These are phyloP conservation scores for Coreoperca whiteheadi DNA, from an alignment of 2,113 vertebrate genomes.

Conservation along the genomic window DNA sequence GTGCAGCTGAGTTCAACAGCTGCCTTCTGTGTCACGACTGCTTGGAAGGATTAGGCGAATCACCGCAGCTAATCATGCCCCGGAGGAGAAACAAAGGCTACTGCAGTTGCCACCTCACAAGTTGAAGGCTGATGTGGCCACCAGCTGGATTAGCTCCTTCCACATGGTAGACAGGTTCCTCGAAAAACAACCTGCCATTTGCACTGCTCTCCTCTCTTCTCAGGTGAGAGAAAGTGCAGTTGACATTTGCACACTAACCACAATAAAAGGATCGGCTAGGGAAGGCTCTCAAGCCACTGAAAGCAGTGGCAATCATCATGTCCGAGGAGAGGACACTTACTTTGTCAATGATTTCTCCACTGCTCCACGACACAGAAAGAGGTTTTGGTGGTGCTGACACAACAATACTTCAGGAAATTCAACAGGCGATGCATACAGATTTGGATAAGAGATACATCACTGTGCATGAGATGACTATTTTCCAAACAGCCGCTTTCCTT, in stretches of 20 bases:
- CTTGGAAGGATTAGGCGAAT: conserved; percentile 24
- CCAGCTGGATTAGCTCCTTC: background rate
- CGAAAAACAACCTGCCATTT: conserved; percentile 8
- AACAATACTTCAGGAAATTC: background rate
- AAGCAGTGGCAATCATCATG: conserved; percentile 11
- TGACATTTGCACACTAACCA: conserved; percentile 31
- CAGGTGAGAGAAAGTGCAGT: conserved; percentile 12
- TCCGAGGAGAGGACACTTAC: background rate
- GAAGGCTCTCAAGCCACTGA: background rate
- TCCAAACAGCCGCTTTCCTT: too few relatives aligned
- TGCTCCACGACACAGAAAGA: background rate
- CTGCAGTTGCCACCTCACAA: background rate
- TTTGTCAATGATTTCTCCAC: background rate
- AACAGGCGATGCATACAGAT: background rate
- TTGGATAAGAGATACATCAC: background rate
- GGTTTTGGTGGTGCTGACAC: background rate
- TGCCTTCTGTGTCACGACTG: conserved; percentile 1
- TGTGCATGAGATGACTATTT: background rate
- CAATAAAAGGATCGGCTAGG: background rate
- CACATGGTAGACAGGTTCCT: background rate
- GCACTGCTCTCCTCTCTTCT: background rate
- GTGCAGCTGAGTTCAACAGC: background rate
- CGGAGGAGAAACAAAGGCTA: conserved; percentile 12
- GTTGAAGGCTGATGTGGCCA: conserved; percentile 13
- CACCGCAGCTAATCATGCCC: conserved; percentile 21